These are phyloP conservation scores for Phocoena sinus DNA, from an alignment of 2,113 vertebrate species.

Conservation along the genomic window DNA sequence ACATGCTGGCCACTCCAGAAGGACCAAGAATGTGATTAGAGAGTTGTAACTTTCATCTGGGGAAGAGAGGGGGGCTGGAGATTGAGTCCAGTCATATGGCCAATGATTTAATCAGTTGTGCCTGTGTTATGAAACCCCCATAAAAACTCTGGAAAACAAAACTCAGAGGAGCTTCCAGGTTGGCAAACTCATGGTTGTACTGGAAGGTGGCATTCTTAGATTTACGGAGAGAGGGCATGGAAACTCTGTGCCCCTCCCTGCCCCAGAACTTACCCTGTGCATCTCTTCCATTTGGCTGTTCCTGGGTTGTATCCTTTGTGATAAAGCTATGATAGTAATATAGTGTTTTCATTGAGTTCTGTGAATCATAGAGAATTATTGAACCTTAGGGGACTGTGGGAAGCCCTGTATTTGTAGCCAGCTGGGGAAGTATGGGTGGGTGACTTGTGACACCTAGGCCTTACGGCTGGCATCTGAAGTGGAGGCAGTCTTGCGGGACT, in stretches of 20 bases:
- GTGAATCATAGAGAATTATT: neutral
- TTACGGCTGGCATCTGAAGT: neutral
- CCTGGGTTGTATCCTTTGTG: neutral
- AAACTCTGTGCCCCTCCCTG: neutral
- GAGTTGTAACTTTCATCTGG: neutral
- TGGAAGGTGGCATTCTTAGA: neutral
- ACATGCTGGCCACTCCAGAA: neutral
- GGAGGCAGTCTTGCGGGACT: neutral
- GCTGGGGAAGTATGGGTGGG: neutral
- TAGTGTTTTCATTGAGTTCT: neutral
- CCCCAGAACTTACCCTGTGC: neutral
- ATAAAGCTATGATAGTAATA: neutral
- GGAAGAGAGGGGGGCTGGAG: neutral
- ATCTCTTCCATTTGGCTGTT: neutral
- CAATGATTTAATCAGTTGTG: neutral
- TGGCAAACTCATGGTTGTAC: neutral
- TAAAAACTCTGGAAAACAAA: neutral
- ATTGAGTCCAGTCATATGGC: neutral
- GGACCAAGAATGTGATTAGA: neutral
- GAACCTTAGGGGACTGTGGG: neutral
- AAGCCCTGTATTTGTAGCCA: neutral
- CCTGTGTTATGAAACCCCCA: neutral
- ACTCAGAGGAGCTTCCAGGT: neutral
- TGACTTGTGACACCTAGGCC: neutral
- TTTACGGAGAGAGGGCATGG: neutral